Percentiles rank a stretch among this genome's conserved stretches.
Conservation (phyloP, 2,113 vertebrate species). For the Camelus dromedarius region DNA sequence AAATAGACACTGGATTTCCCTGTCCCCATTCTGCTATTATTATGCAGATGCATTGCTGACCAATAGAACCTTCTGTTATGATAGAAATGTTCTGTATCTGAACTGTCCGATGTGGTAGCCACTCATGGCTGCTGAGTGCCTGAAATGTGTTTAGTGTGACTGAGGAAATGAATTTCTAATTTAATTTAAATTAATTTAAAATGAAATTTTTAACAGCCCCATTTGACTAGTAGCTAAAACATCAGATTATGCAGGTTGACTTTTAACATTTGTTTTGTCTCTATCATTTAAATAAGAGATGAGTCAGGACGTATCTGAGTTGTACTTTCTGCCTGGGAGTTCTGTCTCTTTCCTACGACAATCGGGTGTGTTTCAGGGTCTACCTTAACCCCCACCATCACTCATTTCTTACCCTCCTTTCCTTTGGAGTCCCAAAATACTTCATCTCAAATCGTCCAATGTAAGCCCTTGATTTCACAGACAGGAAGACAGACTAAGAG, state of each 20-base stretch:
- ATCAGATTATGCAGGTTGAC: not conserved
- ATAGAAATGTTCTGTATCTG: not conserved
- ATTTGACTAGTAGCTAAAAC: not conserved
- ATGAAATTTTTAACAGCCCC: not conserved
- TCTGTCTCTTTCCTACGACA: not conserved
- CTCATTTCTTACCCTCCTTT: not conserved
- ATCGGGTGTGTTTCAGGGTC: not conserved
- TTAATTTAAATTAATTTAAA: slow-evolving; percentile 28
- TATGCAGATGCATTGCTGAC: not conserved
- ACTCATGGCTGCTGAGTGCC: not conserved
- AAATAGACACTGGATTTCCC: not conserved
- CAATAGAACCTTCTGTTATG: not conserved
- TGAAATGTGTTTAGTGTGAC: not conserved
- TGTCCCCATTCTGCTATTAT: not conserved
- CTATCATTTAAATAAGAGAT: not conserved
- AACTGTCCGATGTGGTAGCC: not conserved
- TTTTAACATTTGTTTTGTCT: not conserved
- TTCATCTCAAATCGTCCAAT: not conserved
- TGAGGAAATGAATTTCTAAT: not conserved
- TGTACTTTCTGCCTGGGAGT: not conserved
- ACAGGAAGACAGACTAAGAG: not conserved
- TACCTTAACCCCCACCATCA: not conserved
- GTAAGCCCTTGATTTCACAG: not conserved
- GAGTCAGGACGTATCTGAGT: not conserved
- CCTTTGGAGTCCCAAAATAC: not conserved